phyloP scores from a whole-genome alignment of 1,140 invertebrate species.

The Neoseiulus cucumeris region DNA sequence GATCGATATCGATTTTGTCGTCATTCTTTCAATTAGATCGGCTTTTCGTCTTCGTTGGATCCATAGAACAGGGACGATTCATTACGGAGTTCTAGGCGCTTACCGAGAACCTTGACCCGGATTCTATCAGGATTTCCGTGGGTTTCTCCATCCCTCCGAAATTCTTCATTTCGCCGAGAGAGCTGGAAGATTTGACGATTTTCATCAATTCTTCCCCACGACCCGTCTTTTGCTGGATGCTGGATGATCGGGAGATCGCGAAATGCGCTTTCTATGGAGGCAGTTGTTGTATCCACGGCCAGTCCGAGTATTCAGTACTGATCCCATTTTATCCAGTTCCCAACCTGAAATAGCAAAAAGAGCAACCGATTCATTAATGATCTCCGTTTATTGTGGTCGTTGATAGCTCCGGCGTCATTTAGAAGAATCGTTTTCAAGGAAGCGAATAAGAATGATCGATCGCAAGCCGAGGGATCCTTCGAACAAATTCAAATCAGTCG shows the following conservation, averaged over 20 bases:
- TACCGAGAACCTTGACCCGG: conserved; percentile 33
- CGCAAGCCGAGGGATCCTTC: no score
- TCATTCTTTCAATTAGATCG: no score
- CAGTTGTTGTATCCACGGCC: conserved; percentile 37
- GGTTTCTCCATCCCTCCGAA: conserved; percentile 89
- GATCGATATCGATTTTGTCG: not conserved
- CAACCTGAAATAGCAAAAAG: no score
- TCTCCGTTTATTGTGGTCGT: no score
- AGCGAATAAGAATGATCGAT: no score
- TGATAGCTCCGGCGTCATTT: no score
- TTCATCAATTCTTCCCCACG: conserved; percentile 31
- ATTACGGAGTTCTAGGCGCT: no score
- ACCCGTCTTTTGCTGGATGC: conserved; percentile 33
- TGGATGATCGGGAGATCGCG: conserved; percentile 30
- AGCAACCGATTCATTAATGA: no score
- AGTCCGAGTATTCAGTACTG: conserved; percentile 88
- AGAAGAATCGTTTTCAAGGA: no score
- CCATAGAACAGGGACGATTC: not conserved
- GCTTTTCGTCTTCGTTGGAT: no score
- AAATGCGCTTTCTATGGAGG: conserved; percentile 32
- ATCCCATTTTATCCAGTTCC: conserved; percentile 56
- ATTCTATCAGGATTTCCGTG: conserved; percentile 99
- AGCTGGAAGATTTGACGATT: conserved; percentile 35
- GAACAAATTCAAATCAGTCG: no score
- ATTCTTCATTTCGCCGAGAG: conserved; percentile 75